Evolutionary conservation across 2,888 invertebrate genomes (phyloP), one percentile per base, ranked within the genome.

Genomic region (Platerodrilus igneus): DNA sequence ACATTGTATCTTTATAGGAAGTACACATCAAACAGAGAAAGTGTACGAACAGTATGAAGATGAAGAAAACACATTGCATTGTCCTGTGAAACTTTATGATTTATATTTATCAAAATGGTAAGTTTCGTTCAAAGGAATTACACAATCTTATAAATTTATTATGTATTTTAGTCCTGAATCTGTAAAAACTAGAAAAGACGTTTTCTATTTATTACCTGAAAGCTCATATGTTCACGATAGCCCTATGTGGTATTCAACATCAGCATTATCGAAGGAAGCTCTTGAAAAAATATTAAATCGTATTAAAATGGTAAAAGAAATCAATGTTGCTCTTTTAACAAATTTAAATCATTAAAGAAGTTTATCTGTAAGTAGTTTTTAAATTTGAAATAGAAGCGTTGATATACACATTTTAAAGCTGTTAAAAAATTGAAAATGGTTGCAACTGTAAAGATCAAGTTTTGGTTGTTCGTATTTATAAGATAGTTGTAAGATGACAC

Each of bases 91-190:
- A 64, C 71, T 92, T 34, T 92, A 90, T 62, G 92, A 92, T 72
- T 93, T 92, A 71, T 93, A 92, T 69, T 77, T 91, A 50, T 90
- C 90, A 4, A 92, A 92, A 78, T 92, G n/a, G n/a, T n/a, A n/a
- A n/a, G n/a, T n/a, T n/a, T n/a, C n/a, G n/a, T n/a, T n/a, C n/a
- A 27, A 7, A 28, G 15, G 22, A n/a, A 5, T 23, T 29, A 11
- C 11, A 4, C n/a, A 13, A 21, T 13, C n/a, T 33, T 33, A 20
- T 28, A 18, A 30, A 3, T 23, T 41, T 44, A n/a, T n/a, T n/a
- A n/a, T n/a, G n/a, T n/a, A n/a, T n/a, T n/a, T n/a, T n/a, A n/a
- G 91, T 59, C 91, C 91, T 3, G 90, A 90, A 67, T 86, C 86
- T 57, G 87, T 89, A 42, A 88, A 87, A 65, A 86, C 86, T 38